Percentiles rank a stretch among this genome's conserved stretches.
phyloP scores from a whole-genome alignment of 1,140 invertebrate genomes.

The Pseudomyrmex sp. region DNA sequence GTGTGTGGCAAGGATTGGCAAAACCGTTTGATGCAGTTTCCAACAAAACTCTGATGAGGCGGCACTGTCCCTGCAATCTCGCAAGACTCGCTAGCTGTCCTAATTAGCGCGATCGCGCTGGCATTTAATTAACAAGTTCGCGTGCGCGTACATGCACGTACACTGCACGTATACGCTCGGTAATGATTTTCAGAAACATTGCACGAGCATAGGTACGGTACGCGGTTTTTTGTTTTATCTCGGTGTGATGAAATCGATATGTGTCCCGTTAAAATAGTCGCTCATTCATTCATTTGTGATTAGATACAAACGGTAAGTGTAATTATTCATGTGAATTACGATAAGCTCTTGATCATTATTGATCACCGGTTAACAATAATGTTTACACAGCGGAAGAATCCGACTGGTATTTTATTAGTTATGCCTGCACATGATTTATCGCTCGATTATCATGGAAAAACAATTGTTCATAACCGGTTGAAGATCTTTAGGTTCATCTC shows the following conservation, averaged over 20 bases:
- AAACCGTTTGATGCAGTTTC: constrained; percentile 48
- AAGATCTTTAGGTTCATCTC: constrained; percentile 15
- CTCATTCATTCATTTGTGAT: background rate
- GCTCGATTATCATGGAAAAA: constrained; percentile 16
- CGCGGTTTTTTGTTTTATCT: background rate
- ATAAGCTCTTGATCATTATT: background rate
- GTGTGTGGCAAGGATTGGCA: background rate
- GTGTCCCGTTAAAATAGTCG: background rate
- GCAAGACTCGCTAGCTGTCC: background rate
- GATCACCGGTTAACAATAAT: background rate
- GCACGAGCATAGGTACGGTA: background rate
- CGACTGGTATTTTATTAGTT: constrained; percentile 29
- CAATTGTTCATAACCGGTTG: constrained; percentile 2
- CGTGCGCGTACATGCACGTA: no score
- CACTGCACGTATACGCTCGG: no score
- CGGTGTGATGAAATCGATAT: constrained; percentile 1
- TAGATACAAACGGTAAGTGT: background rate
- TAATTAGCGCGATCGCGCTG: constrained; percentile 31
- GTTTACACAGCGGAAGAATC: constrained; percentile 23
- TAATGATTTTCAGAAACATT: background rate
- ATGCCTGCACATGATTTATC: constrained; percentile 23
- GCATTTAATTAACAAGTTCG: constrained; percentile 35
- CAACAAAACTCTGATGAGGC: constrained; percentile 22
- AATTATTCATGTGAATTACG: background rate
- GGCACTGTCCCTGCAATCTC: background rate